These are phyloP conservation scores for Phrynocephalus versicolor DNA, from an alignment of 2,113 vertebrate genomes.

Conservation along the genomic window DNA sequence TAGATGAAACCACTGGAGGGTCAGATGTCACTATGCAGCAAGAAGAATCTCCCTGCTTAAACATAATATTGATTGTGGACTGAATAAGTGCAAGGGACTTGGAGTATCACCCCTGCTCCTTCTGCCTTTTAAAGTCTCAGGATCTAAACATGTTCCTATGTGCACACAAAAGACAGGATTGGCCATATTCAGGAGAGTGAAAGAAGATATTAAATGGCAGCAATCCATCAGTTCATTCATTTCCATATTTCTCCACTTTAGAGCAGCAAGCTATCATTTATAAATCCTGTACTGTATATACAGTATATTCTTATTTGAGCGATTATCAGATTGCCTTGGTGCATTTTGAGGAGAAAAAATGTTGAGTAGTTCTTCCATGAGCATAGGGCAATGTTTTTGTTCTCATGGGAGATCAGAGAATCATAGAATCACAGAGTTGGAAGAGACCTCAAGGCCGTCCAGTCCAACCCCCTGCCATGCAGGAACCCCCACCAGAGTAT, in stretches of 20 bases:
- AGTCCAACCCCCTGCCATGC: too few relatives aligned
- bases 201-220: background rate
- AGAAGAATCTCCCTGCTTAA: conserved; percentile 49
- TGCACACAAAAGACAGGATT: background rate
- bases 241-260: background rate
- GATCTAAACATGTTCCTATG: fast-evolving
- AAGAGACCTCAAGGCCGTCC: too few relatives aligned
- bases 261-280: background rate
- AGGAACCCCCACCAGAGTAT: too few relatives aligned
- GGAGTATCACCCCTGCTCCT: conserved; percentile 28
- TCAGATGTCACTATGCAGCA: conserved; percentile 64
- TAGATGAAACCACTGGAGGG: conserved; percentile 58
- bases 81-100: conserved; percentile 6
- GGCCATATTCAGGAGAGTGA: background rate
- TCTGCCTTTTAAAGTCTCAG: conserved; percentile 19
- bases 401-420: too few relatives aligned
- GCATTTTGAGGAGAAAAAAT: too few relatives aligned
- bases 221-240: background rate
- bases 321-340: too few relatives aligned
- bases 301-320: too few relatives aligned
- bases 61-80: conserved; percentile 12
- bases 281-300: too few relatives aligned
- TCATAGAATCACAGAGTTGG: too few relatives aligned
- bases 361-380: background rate
- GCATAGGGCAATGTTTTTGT: background rate